These are phyloP conservation scores for Punctoribates punctum DNA, from an alignment of 2,888 invertebrate species.

Conservation along the genomic window DNA sequence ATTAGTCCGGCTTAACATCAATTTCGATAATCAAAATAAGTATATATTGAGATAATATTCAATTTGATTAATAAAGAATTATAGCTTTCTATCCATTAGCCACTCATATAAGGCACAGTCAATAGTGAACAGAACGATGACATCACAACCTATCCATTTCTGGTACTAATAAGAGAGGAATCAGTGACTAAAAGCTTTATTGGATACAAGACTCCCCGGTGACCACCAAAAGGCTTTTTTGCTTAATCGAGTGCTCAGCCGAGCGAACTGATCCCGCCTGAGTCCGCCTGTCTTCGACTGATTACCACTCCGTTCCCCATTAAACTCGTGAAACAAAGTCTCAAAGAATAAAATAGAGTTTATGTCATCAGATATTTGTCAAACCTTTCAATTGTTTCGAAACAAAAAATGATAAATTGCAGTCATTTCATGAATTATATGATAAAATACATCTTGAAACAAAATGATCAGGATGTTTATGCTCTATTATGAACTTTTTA, in stretches of 20 bases:
- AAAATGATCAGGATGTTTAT: too few species aligned
- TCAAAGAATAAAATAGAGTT: too few species aligned
- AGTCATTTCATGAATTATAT: too few species aligned
- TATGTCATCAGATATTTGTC: too few species aligned
- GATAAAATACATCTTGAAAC: too few species aligned
- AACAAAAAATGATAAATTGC: too few species aligned
- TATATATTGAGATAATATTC: background rate
- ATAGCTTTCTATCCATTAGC: background rate
- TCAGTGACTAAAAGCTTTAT: conserved; percentile 28
- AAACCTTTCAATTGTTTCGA: too few species aligned
- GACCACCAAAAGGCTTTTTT: background rate
- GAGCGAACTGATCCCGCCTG: background rate
- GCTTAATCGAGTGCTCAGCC: conserved; percentile 23
- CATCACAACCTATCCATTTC: background rate
- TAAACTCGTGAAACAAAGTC: too few species aligned
- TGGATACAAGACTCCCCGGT: background rate
- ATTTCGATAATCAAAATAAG: background rate
- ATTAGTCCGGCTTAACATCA: too few species aligned
- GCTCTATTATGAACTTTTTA: too few species aligned
- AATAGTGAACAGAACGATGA: background rate
- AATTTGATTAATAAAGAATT: background rate
- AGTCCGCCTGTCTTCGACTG: conserved; percentile 11
- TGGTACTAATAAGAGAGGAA: background rate
- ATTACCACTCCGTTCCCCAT: conserved; percentile 2
- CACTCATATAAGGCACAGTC: background rate